These are phyloP conservation scores for Camponotus fellah DNA, from an alignment of 2,888 invertebrate genomes.

Conservation along the genomic window DNA sequence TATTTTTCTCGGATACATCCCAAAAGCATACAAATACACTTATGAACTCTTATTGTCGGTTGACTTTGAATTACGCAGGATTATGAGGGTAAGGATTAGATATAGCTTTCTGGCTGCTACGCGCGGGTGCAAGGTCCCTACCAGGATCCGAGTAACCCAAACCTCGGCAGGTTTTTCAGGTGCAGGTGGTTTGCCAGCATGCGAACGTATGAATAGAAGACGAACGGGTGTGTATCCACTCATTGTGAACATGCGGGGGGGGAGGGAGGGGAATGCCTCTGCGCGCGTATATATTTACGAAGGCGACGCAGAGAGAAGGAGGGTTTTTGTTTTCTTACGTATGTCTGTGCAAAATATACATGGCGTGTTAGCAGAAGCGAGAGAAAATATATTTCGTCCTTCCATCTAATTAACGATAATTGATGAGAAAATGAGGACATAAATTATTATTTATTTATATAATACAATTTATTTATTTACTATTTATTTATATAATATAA, in stretches of 20 bases:
- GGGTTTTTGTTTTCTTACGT: constrained; percentile 1
- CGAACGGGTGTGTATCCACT: constrained; percentile 63
- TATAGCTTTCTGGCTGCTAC: constrained; percentile 4
- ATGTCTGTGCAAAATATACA: not conserved
- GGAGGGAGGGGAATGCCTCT: not conserved
- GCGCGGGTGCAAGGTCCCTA: constrained; percentile 42
- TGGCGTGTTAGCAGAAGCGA: not conserved
- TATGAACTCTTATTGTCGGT: not conserved
- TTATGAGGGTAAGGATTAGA: constrained; percentile 51
- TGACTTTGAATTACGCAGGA: not conserved
- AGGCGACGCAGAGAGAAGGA: not conserved
- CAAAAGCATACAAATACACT: not conserved
- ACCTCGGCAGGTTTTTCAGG: constrained; percentile 67
- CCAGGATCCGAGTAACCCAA: constrained; percentile 60
- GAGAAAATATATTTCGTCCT: not conserved
- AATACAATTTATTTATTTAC: too few species aligned
- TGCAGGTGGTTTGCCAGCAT: constrained; percentile 70
- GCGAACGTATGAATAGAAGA: constrained; percentile 66
- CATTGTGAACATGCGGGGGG: constrained; percentile 36
- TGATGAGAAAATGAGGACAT: not conserved
- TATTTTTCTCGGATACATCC: not conserved
- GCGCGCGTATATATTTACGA: constrained; percentile 10
- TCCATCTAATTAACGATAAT: not conserved
- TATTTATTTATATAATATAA: too few species aligned
- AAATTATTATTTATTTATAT: not conserved